Percentiles rank a stretch among this genome's conserved stretches.
These are phyloP conservation scores for Hormaphis cornu DNA, from an alignment of 1,140 invertebrate species.

Conservation along the genomic window DNA sequence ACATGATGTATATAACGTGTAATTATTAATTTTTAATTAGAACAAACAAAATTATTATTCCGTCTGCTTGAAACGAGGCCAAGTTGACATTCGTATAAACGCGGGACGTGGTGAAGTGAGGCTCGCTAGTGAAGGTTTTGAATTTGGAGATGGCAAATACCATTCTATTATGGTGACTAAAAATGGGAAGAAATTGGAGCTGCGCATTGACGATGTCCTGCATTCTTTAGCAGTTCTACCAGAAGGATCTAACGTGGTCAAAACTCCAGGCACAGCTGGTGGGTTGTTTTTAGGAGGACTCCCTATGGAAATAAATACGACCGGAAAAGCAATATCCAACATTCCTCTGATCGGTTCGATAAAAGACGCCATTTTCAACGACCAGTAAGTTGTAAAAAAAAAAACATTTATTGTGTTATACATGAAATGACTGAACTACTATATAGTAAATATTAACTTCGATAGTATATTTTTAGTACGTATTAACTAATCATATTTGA, in stretches of 20 bases:
- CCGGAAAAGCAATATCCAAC: slow-evolving; percentile 48
- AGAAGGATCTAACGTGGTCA: slow-evolving; percentile 47
- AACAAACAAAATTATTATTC: slow-evolving; percentile 57
- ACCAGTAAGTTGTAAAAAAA: slow-evolving; percentile 53
- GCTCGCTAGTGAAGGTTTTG: slow-evolving; percentile 37
- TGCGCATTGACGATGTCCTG: slow-evolving; percentile 57
- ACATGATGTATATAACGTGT: not conserved
- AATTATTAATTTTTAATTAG: slow-evolving; percentile 38
- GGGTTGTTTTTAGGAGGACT: slow-evolving; percentile 47
- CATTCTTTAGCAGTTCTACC: slow-evolving; percentile 48
- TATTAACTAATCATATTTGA: too few relatives aligned
- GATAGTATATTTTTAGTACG: too few relatives aligned
- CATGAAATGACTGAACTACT: too few relatives aligned
- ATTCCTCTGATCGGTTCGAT: slow-evolving; percentile 60
- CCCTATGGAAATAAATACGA: slow-evolving; percentile 47
- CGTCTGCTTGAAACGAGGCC: slow-evolving; percentile 53
- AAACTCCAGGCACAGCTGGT: slow-evolving; percentile 44
- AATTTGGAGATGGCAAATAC: slow-evolving; percentile 45
- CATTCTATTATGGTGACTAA: slow-evolving; percentile 47
- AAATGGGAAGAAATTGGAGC: slow-evolving; percentile 48
- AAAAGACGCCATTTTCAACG: slow-evolving; percentile 69
- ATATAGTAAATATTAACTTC: too few relatives aligned
- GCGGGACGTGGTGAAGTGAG: slow-evolving; percentile 55
- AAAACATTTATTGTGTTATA: too few relatives aligned
- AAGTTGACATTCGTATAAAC: slow-evolving; percentile 56